Percentiles rank a stretch among this genome's conserved stretches.
phyloP scores from a whole-genome alignment of 2,113 vertebrate genomes.

The cattle (Bos taurus) region DNA sequence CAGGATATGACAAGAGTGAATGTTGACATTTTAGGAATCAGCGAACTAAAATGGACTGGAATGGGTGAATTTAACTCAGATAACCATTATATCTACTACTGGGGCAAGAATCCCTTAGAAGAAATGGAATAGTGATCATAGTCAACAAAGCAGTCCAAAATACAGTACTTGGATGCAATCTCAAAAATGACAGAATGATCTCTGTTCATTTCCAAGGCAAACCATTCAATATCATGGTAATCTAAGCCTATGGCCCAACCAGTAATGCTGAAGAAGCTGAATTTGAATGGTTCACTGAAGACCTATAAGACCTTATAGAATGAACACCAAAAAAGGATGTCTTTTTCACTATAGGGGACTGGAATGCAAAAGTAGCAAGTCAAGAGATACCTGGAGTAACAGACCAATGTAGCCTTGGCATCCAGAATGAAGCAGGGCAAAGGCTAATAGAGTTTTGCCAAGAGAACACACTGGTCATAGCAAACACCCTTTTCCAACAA shows the following conservation, averaged over 20 bases:
- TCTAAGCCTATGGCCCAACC: not conserved
- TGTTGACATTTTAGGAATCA: too few species aligned
- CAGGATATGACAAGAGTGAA: too few species aligned
- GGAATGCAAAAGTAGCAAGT: not conserved
- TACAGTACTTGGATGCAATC: not conserved
- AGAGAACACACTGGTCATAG: not conserved
- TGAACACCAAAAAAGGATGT: fast-evolving
- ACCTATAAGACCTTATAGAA: not conserved
- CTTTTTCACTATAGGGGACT: not conserved
- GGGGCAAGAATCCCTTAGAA: not conserved
- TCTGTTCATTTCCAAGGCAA: not conserved
- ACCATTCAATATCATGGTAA: not conserved
- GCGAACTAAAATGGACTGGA: too few species aligned
- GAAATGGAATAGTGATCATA: not conserved
- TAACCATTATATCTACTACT: too few species aligned
- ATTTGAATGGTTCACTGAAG: not conserved
- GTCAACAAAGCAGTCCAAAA: not conserved
- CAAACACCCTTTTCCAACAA: not conserved
- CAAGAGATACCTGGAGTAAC: not conserved
- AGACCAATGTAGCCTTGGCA: not conserved
- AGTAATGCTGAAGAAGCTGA: not conserved
- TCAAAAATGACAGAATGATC: not conserved
- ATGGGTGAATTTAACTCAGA: too few species aligned
- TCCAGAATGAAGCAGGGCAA: not conserved
- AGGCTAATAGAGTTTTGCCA: not conserved